Base-by-base conservation (phyloP, 2,113 vertebrate genomes). In the Chaenocephalus aceratus region DNA sequence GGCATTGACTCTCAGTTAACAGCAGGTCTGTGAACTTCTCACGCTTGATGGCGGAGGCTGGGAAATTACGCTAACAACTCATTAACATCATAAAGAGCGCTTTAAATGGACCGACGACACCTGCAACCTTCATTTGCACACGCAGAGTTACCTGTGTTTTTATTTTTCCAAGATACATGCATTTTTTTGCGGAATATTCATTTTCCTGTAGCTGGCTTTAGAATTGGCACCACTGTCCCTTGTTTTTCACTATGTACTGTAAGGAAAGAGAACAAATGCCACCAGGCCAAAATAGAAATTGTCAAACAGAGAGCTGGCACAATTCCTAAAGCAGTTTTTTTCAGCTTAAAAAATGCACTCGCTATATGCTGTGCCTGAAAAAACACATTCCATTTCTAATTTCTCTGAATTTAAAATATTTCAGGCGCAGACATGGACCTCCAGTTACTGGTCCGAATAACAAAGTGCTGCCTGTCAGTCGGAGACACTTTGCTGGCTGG, bases 61-160 rank as follows among this genome's bases (percentile, higher is more conserved):
- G 88, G 79, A 88, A 94, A 94, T 93, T 86, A 93, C 91, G 90
- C 93, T 90, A 94, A 94, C 93, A 93, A 93, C 91, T 94, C 94
- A 96, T 96, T 96, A 96, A 93, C 95, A 96, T 95, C 94, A 95
- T 94, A 95, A 96, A 95, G 94, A 89, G 83, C 64, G 49, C 79
- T 89, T 93, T 93, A 92, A 94, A 90, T 80, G 86, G 89, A 91
- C 14, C 75, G 90, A 64, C 89, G 93, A 94, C 94, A 95, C 91
- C 93, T 60, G 87, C 94, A 93, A 94, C 95, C 94, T 94, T 94
- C 92, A 95, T 95, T 95, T 95, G 93, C 95, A 94, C 91, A 93
- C 16, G 75, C 81, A 14, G 81, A 91, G 92, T 92, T 93, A 94
- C 93, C 93, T 94, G 92, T 94, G 89, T 52, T 94, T 93, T 94